Conservation (phyloP, 2,888 invertebrate genomes). For the Caenorhabditis zanzibari region DNA sequence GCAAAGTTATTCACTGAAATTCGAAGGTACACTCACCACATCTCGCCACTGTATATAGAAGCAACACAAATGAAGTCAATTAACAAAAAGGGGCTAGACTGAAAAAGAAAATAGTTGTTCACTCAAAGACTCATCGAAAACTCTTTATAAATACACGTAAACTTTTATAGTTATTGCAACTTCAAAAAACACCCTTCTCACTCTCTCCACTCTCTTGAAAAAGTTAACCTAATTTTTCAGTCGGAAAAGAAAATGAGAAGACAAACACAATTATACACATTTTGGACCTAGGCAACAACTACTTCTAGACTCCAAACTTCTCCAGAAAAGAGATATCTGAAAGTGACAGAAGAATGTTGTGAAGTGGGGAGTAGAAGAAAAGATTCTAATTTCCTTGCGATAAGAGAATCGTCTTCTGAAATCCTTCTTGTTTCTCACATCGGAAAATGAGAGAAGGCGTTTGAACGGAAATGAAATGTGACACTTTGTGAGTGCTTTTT, state of each 20-base stretch:
- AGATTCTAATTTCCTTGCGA: slow-evolving; percentile 49
- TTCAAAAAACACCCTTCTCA: neutral
- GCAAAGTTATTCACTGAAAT: no score
- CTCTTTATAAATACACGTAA: no score
- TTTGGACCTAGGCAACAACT: slow-evolving; percentile 14
- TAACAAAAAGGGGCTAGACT: slow-evolving; percentile 7
- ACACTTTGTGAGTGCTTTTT: slow-evolving; percentile 63
- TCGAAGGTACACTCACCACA: no score
- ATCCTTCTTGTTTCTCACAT: neutral
- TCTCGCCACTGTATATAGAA: neutral
- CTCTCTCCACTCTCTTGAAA: neutral
- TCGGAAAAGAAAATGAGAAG: slow-evolving; percentile 26
- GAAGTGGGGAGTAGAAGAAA: slow-evolving; percentile 10
- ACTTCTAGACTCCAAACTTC: slow-evolving; percentile 24
- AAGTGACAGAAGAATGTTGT: slow-evolving; percentile 56
- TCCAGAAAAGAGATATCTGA: slow-evolving; percentile 31
- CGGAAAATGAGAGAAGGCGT: slow-evolving; percentile 30
- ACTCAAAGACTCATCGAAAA: neutral
- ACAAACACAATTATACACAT: slow-evolving; percentile 59
- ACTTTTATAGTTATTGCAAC: neutral
- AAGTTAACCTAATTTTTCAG: slow-evolving; percentile 21
- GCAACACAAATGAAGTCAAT: neutral
- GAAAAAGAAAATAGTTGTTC: neutral
- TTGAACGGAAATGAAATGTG: slow-evolving; percentile 66
- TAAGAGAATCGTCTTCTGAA: slow-evolving; percentile 30